These are phyloP conservation scores for Drosophila austrosaltans DNA, from an alignment of 2,888 invertebrate genomes.

Conservation along the genomic window DNA sequence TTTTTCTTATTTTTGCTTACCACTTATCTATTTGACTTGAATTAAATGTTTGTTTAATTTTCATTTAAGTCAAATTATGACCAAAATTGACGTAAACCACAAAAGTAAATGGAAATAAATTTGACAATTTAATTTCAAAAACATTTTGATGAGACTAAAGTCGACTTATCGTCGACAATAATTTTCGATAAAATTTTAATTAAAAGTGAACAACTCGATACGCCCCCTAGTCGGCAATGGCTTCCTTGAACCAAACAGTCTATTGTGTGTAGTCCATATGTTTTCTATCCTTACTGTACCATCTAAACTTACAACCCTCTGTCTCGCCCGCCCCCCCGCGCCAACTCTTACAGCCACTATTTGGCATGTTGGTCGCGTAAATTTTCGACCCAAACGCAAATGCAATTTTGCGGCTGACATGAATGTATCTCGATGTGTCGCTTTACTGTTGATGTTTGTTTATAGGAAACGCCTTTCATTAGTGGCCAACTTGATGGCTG, in stretches of 20 bases:
- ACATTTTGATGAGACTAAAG: conserved; percentile 22
- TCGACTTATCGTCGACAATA: conserved; percentile 19
- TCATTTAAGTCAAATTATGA: conserved; percentile 13
- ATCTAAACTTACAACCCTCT: not conserved
- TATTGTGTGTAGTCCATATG: not conserved
- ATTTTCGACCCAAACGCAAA: conserved; percentile 44
- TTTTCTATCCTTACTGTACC: not conserved
- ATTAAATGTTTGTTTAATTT: not conserved
- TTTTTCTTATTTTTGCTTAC: not conserved
- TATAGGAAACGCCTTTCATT: conserved; percentile 50
- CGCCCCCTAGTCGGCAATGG: too few species aligned
- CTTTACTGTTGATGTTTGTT: conserved; percentile 49
- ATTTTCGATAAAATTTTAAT: conserved; percentile 35
- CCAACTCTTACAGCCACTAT: not conserved
- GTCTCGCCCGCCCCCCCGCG: not conserved
- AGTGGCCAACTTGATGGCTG: conserved; percentile 49
- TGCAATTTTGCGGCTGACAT: conserved; percentile 63
- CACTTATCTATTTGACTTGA: not conserved
- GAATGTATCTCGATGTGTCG: conserved; percentile 19
- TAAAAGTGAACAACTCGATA: conserved; percentile 24
- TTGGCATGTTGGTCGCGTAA: conserved; percentile 14
- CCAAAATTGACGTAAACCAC: conserved; percentile 3
- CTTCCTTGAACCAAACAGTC: not conserved
- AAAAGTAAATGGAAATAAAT: conserved; percentile 18
- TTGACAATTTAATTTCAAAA: conserved; percentile 15